Evolutionary conservation across 2,888 invertebrate species (phyloP).

Genomic region (Tethea ocularis): DNA sequence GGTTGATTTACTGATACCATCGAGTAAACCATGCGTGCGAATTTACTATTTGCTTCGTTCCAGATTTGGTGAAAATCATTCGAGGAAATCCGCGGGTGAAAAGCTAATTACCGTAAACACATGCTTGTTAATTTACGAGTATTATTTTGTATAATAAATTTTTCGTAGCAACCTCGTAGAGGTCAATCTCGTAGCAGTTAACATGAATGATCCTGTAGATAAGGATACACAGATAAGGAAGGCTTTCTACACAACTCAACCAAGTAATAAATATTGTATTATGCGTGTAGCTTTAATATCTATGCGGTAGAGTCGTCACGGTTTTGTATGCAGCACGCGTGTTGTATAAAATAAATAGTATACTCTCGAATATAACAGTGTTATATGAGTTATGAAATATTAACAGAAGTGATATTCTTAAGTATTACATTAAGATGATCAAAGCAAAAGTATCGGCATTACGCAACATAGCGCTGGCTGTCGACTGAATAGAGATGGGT

Average conservation of each 20-base stretch:
- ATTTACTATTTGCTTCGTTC: too few species aligned
- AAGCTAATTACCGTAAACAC: too few species aligned
- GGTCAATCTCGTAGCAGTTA: neutral
- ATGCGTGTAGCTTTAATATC: neutral
- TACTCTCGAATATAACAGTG: slow-evolving; percentile 12
- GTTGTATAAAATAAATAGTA: neutral
- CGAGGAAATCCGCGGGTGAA: too few species aligned
- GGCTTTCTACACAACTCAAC: neutral
- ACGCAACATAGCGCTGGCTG: slow-evolving; percentile 41
- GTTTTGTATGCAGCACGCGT: neutral
- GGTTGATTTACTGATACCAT: too few species aligned
- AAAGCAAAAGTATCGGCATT: slow-evolving; percentile 49
- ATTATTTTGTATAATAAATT: neutral
- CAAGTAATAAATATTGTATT: neutral
- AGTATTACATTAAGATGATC: slow-evolving; percentile 41
- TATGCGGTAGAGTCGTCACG: neutral
- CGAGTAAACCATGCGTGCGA: too few species aligned
- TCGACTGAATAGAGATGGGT: slow-evolving; percentile 47
- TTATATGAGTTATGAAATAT: slow-evolving; percentile 23
- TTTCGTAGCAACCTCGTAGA: neutral
- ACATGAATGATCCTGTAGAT: neutral
- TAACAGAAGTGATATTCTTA: slow-evolving; percentile 34
- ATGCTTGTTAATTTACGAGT: too few species aligned
- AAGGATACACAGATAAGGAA: neutral
- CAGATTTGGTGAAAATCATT: too few species aligned